Evolutionary conservation across 2,888 invertebrate species (phyloP), one percentile per base, ranked within the genome.

Genomic region (Aricia artaxerxes): DNA sequence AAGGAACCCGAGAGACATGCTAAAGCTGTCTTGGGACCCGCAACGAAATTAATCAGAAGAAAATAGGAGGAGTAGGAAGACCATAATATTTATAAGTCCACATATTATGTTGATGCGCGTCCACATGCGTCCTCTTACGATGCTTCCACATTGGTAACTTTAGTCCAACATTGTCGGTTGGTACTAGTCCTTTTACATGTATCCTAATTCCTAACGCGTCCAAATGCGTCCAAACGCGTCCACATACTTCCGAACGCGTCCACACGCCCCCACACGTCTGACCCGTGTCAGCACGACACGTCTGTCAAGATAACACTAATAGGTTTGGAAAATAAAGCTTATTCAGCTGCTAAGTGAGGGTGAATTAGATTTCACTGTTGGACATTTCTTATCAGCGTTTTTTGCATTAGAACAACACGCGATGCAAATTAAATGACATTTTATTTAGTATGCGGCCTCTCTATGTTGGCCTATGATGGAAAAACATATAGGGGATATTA

Each of bases 271-370:
- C 35, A 69, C 69, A 69, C 31, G 64, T 69, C 69, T 0, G 16
- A 69, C 69, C 69, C 69, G 13, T 35, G 35, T 69, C 69, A 69
- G 69, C 69, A 69, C 69, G 69, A 69, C 69, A 35, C 35, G 69
- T 69, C 69, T 13, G 69, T 69, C 69, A 69, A 69, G 69, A 69
- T 69, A 69, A 69, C 69, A 69, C 35, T 69, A 69, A 69, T 69
- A 69, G 69, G 69, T 69, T 69, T 69, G 69, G 69, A 69, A 64
- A 69, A 69, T 69, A 69, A 69, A 69, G 69, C 69, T 35, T 35
- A 69, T 13, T 69, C 35, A 69, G 35, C 69, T 35, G 35, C 13
- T 69, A 35, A 64, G 61, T 61, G 7, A 61, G 35, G 35, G 35
- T 35, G 69, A 38, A 69, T 69, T 69, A 35, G 69, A 35, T 69